Evolutionary conservation across 2,113 vertebrate species (phyloP).

Genomic region (Corythoichthys haematopterus): DNA sequence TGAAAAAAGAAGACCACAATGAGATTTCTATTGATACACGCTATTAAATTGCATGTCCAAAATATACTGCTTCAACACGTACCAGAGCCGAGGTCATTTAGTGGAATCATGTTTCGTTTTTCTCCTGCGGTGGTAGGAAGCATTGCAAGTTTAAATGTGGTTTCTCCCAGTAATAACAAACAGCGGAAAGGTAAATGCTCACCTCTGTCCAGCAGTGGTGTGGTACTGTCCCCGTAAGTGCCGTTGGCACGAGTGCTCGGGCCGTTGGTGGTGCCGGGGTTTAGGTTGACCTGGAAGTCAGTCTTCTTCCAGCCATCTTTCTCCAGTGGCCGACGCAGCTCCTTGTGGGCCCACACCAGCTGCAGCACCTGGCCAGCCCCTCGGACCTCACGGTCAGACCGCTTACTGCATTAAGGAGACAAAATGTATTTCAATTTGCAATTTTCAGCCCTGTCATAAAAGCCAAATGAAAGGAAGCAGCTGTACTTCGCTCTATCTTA

Average conservation of each 20-base stretch:
- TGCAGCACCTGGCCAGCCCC: slow-evolving; percentile 87
- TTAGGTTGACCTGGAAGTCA: slow-evolving; percentile 85
- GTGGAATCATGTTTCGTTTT: slow-evolving; percentile 89
- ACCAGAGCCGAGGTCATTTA: slow-evolving; percentile 91
- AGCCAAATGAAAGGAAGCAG: background rate
- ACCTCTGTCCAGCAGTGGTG: slow-evolving; percentile 89
- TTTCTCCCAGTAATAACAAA: no score
- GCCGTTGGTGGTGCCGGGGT: slow-evolving; percentile 67
- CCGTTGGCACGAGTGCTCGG: slow-evolving; percentile 74
- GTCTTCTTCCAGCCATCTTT: slow-evolving; percentile 98
- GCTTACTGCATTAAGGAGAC: slow-evolving; percentile 71
- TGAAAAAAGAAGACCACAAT: slow-evolving; percentile 27
- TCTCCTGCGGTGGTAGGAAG: slow-evolving; percentile 73
- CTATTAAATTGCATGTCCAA: background rate
- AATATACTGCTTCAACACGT: slow-evolving; percentile 28
- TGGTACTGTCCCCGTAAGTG: slow-evolving; percentile 89
- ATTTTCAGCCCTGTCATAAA: no score
- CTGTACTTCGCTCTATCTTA: slow-evolving; percentile 43
- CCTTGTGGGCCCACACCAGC: slow-evolving; percentile 93
- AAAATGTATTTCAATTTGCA: no score
- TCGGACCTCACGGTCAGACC: slow-evolving; percentile 89
- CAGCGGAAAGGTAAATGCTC: background rate
- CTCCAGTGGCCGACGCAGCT: slow-evolving; percentile 87
- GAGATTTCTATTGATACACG: background rate
- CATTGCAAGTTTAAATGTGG: background rate